phyloP scores from a whole-genome alignment of 2,113 vertebrate genomes.

The Promerops cafer region DNA sequence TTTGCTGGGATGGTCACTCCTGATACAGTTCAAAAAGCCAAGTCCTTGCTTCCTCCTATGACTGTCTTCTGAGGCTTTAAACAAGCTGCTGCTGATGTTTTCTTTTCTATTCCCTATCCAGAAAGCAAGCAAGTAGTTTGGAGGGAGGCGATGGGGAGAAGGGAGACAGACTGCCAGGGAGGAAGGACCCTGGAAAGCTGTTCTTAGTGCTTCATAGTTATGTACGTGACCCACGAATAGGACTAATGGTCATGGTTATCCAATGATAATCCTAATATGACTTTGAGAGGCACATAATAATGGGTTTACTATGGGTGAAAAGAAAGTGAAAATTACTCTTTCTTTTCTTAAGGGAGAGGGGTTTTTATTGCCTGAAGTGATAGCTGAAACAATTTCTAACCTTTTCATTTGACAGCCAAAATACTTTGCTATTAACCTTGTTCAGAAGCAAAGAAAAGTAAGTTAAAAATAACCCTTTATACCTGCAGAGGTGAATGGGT shows the following conservation, averaged over 20 bases:
- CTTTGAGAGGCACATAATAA: not conserved
- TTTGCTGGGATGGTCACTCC: not conserved
- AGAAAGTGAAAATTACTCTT: not conserved
- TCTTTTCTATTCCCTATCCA: not conserved
- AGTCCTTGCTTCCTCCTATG: not conserved
- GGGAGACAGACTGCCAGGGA: not conserved
- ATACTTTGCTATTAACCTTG: not conserved
- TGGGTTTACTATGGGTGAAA: not conserved
- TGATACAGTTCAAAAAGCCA: not conserved
- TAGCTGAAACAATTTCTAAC: not conserved
- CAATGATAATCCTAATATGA: too few species aligned
- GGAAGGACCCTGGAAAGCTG: not conserved
- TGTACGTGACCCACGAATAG: not conserved
- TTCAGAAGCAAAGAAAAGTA: not conserved
- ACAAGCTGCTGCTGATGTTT: not conserved
- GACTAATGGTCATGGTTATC: not conserved
- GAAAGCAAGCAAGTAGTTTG: not conserved
- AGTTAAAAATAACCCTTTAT: not conserved
- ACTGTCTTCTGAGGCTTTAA: not conserved
- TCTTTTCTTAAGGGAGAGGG: not conserved
- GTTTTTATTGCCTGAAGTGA: not conserved
- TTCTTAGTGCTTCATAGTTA: not conserved
- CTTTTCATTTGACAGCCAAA: not conserved
- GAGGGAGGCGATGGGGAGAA: fast-evolving
- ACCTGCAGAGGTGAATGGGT: not conserved